These are phyloP conservation scores for Ellobium chinense DNA, from an alignment of 2,888 invertebrate species.

Conservation along the genomic window DNA sequence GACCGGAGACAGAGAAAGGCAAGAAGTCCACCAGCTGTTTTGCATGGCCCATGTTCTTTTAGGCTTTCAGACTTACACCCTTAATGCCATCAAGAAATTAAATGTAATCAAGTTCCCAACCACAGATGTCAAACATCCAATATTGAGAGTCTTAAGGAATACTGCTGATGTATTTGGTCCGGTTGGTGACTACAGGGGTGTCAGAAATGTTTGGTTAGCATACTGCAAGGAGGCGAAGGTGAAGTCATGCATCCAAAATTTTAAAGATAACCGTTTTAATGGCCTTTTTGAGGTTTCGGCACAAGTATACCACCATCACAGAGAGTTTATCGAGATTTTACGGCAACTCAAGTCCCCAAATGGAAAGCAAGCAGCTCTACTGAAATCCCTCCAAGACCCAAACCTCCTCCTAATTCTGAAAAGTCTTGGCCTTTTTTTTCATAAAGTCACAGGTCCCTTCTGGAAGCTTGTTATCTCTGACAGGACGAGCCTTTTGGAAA, in stretches of 20 bases:
- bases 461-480: neutral
- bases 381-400: neutral
- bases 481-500: slow-evolving; percentile 55
- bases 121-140: neutral
- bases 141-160: neutral
- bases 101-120: neutral
- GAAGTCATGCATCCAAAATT: neutral
- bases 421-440: slow-evolving; percentile 26
- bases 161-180: slow-evolving; percentile 19
- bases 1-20: neutral
- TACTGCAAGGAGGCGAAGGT: neutral
- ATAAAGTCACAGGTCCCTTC: slow-evolving; percentile 17
- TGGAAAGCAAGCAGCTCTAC: neutral
- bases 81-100: neutral
- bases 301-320: slow-evolving; percentile 12
- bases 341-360: neutral
- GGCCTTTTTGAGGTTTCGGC: slow-evolving; percentile 20
- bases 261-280: slow-evolving; percentile 24
- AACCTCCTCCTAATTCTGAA: neutral
- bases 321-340: neutral
- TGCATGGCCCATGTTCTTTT: slow-evolving; percentile 8
- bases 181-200: slow-evolving; percentile 2
- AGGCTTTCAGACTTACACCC: slow-evolving; percentile 8
- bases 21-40: neutral
- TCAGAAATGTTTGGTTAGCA: neutral